Evolutionary conservation across 2,113 vertebrate genomes (phyloP).

Genomic region (Paradoxurus hermaphroditus): DNA sequence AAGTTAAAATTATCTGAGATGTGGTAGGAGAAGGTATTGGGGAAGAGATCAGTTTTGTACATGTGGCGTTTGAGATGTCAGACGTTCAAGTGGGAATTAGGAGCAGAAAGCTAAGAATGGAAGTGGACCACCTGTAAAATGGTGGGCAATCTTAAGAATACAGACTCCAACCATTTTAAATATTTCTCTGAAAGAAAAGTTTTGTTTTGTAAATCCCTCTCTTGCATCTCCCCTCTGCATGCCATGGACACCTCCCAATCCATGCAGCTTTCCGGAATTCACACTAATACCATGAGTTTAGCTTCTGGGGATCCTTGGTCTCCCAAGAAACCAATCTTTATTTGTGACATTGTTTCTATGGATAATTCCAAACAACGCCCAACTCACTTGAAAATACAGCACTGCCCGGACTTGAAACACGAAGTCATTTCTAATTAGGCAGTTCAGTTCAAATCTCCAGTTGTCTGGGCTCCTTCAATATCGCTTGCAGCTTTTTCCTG

Average conservation of each 20-base stretch:
- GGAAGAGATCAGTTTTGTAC: not conserved
- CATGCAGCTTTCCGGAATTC: not conserved
- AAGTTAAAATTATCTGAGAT: not conserved
- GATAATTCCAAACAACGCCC: not conserved
- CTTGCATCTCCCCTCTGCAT: not conserved
- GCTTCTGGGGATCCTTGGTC: not conserved
- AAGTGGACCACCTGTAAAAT: not conserved
- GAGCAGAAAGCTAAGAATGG: not conserved
- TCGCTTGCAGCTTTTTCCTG: not conserved
- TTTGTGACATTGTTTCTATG: not conserved
- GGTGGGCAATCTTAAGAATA: not conserved
- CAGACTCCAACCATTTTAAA: not conserved
- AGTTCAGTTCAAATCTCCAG: not conserved
- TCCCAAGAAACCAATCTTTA: not conserved
- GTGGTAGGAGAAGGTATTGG: not conserved
- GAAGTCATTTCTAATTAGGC: not conserved
- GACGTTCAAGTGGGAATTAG: not conserved
- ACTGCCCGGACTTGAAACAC: not conserved
- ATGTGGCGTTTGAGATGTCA: not conserved
- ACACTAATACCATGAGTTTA: not conserved
- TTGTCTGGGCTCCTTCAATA: not conserved
- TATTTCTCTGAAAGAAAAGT: not conserved
- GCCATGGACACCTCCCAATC: not conserved
- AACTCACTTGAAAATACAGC: not conserved
- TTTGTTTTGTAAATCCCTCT: not conserved